Evolutionary conservation across 2,797 vertebrate species (phyloP).

Genomic region (Vultur gryphus): DNA sequence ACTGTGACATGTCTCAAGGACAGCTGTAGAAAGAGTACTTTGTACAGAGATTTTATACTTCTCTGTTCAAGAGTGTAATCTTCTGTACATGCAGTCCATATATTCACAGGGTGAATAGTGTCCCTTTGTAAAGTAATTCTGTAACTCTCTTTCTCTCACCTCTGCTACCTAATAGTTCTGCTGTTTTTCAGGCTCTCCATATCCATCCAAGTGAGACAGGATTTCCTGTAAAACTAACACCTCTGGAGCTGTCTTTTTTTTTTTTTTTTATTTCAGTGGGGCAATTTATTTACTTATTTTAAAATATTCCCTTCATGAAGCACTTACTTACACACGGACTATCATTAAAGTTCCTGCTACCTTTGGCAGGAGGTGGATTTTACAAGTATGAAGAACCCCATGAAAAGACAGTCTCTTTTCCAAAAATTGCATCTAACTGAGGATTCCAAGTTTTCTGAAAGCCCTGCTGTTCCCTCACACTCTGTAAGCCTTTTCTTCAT

Average conservation of each 20-base stretch:
- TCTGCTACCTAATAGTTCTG: conserved; percentile 27
- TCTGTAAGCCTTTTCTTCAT: background rate
- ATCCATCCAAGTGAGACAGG: conserved; percentile 49
- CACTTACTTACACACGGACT: background rate
- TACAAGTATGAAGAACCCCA: background rate
- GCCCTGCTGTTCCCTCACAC: background rate
- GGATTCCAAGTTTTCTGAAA: conserved; percentile 28
- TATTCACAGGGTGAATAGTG: conserved; percentile 15
- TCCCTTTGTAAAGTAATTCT: conserved; percentile 38
- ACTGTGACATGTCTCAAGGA: conserved; percentile 32
- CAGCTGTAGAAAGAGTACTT: conserved; percentile 39
- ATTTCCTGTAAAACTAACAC: conserved; percentile 58
- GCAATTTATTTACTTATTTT: conserved; percentile 36
- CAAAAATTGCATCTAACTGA: background rate
- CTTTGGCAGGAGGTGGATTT: conserved; percentile 21
- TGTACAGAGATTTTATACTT: conserved; percentile 23
- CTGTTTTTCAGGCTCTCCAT: conserved; percentile 22
- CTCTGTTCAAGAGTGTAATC: background rate
- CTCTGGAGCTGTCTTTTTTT: background rate
- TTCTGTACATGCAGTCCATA: background rate
- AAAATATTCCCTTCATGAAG: conserved; percentile 16
- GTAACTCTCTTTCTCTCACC: conserved; percentile 32
- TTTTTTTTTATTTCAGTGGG: background rate
- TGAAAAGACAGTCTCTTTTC: conserved; percentile 23
- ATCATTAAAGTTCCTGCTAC: background rate